These are phyloP conservation scores for Scaptomyza tumidula DNA, from an alignment of 2,888 invertebrate genomes.

Conservation along the genomic window DNA sequence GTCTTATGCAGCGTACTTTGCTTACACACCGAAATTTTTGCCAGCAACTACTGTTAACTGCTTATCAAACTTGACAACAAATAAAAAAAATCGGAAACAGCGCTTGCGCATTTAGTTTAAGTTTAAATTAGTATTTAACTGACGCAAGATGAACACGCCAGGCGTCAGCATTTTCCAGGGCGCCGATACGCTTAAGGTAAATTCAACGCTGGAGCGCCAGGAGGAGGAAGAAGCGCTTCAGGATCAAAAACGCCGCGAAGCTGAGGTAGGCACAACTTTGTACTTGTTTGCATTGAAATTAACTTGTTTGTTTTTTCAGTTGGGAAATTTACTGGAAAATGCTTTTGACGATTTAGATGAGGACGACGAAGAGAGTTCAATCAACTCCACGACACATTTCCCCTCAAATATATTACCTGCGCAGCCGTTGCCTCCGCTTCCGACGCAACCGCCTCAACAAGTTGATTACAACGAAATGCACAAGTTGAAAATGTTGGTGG, in stretches of 20 bases:
- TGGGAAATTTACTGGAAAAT: constrained; percentile 87
- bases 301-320: constrained; percentile 82
- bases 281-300: not conserved
- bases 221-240: constrained; percentile 89
- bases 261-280: constrained; percentile 86
- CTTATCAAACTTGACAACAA: constrained; percentile 13
- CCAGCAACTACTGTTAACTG: constrained; percentile 10
- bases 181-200: constrained; percentile 88
- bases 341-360: constrained; percentile 90
- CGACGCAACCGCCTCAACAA: constrained; percentile 25
- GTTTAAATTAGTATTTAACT: constrained; percentile 47
- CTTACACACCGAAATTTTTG: not conserved
- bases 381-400: constrained; percentile 86
- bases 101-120: constrained; percentile 51
- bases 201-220: constrained; percentile 87
- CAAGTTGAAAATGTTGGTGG: constrained; percentile 80
- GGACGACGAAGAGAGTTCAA: constrained; percentile 88
- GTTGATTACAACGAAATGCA: constrained; percentile 61
- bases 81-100: constrained; percentile 16
- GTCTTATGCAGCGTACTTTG: not conserved
- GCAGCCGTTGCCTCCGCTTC: constrained; percentile 21
- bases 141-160: constrained; percentile 86
- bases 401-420: constrained; percentile 67
- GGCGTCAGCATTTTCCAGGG: constrained; percentile 90
- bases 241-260: constrained; percentile 88